These are phyloP conservation scores for Geotrypetes seraphini DNA, from an alignment of 2,797 vertebrate species.

Conservation along the genomic window DNA sequence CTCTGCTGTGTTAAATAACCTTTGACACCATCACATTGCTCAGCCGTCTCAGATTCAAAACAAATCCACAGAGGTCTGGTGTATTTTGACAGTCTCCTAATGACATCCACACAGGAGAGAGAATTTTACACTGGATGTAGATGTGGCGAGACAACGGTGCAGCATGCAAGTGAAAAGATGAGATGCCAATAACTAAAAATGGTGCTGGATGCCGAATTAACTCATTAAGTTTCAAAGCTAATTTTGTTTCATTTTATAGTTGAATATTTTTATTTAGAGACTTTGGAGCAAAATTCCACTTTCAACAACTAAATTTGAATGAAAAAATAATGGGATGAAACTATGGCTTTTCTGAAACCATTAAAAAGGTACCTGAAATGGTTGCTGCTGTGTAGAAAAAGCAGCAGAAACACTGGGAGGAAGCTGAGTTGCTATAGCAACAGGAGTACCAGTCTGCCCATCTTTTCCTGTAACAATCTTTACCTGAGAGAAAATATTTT, in stretches of 20 bases:
- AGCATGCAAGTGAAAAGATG: too few relatives aligned
- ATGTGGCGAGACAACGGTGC: too few relatives aligned
- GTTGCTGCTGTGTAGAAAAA: conserved; percentile 78
- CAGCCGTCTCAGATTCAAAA: too few relatives aligned
- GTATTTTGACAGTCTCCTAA: too few relatives aligned
- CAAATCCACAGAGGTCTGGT: too few relatives aligned
- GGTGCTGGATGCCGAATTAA: not conserved
- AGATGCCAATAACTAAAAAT: too few relatives aligned
- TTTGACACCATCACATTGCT: too few relatives aligned
- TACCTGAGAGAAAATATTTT: conserved; percentile 71
- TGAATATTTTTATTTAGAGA: conserved; percentile 22
- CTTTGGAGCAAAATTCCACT: conserved; percentile 35
- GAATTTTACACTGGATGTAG: too few relatives aligned
- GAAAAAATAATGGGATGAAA: conserved; percentile 47
- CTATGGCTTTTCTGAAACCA: conserved; percentile 60
- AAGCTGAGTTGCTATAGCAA: conserved; percentile 95
- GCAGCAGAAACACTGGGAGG: conserved; percentile 93
- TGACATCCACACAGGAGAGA: too few relatives aligned
- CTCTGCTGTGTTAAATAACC: too few relatives aligned
- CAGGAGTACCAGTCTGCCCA: conserved; percentile 89
- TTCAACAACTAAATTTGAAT: conserved; percentile 28
- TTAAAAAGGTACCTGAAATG: conserved; percentile 79
- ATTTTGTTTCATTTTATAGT: not conserved
- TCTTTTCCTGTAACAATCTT: conserved; percentile 94
- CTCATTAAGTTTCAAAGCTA: conserved; percentile 17